Conservation (phyloP, 1,140 invertebrate genomes). For the Cydia splendana region DNA sequence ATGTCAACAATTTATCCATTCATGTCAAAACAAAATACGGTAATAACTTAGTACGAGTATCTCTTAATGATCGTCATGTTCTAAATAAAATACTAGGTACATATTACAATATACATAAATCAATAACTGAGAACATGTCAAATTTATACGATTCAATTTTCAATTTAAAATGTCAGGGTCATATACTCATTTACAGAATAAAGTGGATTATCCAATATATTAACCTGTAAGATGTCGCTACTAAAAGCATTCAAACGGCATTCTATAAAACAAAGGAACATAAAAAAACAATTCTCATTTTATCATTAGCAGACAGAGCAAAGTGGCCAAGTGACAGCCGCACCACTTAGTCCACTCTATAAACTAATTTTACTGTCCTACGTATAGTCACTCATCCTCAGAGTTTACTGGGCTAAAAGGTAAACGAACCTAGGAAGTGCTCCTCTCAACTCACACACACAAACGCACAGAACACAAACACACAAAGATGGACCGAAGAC, state of each 20-base stretch:
- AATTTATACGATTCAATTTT: too few species aligned
- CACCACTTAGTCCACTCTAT: slow-evolving; percentile 45
- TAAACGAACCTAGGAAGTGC: slow-evolving; percentile 74
- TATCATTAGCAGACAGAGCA: not conserved
- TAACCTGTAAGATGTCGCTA: not conserved
- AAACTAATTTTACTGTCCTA: slow-evolving; percentile 44
- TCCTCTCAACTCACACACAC: slow-evolving; percentile 72
- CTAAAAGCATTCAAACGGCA: not conserved
- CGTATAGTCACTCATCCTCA: slow-evolving; percentile 54
- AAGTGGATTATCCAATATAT: too few species aligned
- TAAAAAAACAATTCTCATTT: slow-evolving; percentile 4
- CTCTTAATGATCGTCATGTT: too few species aligned
- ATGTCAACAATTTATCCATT: too few species aligned
- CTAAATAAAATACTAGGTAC: too few species aligned
- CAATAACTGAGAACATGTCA: too few species aligned
- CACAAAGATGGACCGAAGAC: slow-evolving; percentile 53
- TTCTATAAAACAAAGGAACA: not conserved
- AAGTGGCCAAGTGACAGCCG: slow-evolving; percentile 34
- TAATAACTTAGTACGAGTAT: too few species aligned
- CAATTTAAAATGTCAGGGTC: too few species aligned
- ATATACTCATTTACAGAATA: too few species aligned
- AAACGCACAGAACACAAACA: slow-evolving; percentile 51
- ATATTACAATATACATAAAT: too few species aligned
- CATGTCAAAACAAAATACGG: too few species aligned
- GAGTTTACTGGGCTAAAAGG: slow-evolving; percentile 79